Evolutionary conservation across 2,888 invertebrate genomes (phyloP).

Genomic region (Ganaspis brasiliensis): DNA sequence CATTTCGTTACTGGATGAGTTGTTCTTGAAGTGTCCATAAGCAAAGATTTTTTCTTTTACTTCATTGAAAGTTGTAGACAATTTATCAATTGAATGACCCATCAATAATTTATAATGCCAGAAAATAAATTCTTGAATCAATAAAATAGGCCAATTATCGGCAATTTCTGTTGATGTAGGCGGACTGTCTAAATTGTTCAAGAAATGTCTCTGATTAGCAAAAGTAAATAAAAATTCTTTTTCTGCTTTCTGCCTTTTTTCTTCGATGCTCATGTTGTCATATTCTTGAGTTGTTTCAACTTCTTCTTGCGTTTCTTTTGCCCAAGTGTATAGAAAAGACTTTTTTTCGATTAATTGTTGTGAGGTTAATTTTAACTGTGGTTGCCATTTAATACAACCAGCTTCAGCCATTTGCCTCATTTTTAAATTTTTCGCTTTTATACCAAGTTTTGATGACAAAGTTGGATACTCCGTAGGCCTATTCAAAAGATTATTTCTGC

Average conservation of each 20-base stretch:
- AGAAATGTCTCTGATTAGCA: background rate
- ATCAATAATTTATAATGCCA: slow-evolving; percentile 1
- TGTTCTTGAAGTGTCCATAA: background rate
- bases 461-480: background rate
- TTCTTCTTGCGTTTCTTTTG: background rate
- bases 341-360: background rate
- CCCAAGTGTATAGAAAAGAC: background rate
- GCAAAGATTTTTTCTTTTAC: background rate
- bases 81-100: background rate
- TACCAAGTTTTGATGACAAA: background rate
- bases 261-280: background rate
- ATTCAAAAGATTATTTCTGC: background rate
- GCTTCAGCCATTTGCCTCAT: background rate
- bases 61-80: background rate
- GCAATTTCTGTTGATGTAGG: background rate
- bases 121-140: background rate
- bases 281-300: background rate
- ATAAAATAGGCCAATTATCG: background rate
- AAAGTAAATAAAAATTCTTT: background rate
- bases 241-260: background rate
- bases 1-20: background rate
- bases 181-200: background rate
- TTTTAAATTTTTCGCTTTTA: background rate
- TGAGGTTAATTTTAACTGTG: background rate
- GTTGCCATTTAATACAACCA: slow-evolving; percentile 17